A percentile compares a stretch with the other conserved stretches of the same genome.
Evolutionary conservation across 2,888 invertebrate genomes (phyloP).

Genomic region (Cataglyphis albicans): DNA sequence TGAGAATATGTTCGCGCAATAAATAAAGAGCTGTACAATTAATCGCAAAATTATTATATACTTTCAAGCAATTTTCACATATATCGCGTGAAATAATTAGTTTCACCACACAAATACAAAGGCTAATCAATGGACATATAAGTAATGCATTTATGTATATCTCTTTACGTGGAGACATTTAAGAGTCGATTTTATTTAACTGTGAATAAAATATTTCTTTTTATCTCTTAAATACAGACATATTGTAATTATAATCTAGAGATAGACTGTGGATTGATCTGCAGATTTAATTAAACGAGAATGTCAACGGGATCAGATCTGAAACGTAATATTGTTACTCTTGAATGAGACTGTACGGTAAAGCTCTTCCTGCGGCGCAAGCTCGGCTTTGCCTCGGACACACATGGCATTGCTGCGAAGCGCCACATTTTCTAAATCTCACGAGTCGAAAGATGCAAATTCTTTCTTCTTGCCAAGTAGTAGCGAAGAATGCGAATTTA

Average conservation of each 20-base stretch:
- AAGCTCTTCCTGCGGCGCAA: slow-evolving; percentile 54
- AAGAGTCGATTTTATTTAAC: neutral
- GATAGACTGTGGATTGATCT: neutral
- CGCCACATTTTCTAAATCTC: slow-evolving; percentile 77
- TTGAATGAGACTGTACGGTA: slow-evolving; percentile 59
- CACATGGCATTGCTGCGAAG: slow-evolving; percentile 72
- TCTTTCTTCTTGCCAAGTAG: slow-evolving; percentile 64
- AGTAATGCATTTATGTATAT: neutral
- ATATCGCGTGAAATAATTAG: neutral
- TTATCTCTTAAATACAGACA: neutral
- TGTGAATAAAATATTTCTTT: neutral
- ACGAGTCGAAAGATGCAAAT: slow-evolving; percentile 69
- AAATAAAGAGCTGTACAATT: slow-evolving; percentile 53
- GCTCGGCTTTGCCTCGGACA: slow-evolving; percentile 59
- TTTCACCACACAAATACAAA: neutral
- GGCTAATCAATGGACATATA: neutral
- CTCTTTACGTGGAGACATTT: neutral
- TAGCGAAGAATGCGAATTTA: slow-evolving; percentile 48
- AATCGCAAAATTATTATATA: slow-evolving; percentile 31
- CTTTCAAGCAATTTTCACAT: neutral
- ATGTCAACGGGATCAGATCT: neutral
- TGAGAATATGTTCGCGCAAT: slow-evolving; percentile 56
- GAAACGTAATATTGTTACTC: slow-evolving; percentile 27
- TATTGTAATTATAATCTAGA: neutral
- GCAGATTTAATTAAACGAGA: neutral